Base-by-base conservation (phyloP, 2,888 invertebrate genomes). In the Archaeoteleia sp. region DNA sequence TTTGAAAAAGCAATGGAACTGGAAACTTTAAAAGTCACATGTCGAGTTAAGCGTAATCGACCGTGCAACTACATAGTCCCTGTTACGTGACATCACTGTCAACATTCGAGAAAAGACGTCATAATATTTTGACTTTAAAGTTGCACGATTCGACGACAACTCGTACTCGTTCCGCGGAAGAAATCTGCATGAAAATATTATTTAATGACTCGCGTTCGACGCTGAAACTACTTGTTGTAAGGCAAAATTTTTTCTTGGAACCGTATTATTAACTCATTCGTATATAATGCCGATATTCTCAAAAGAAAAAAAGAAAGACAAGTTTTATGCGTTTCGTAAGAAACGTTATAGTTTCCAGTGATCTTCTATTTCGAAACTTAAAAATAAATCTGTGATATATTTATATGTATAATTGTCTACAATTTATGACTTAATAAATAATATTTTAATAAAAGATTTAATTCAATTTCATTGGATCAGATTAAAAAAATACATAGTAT, bases 1-100 rank as follows among this genome's bases (percentile, higher is more conserved):
- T n/a, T n/a, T n/a, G n/a, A n/a, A n/a, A n/a, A n/a, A n/a, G n/a
- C n/a, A n/a, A n/a, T n/a, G n/a, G n/a, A n/a, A n/a, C n/a, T n/a
- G n/a, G n/a, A n/a, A n/a, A n/a, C n/a, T n/a, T n/a, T n/a, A n/a
- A n/a, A n/a, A n/a, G n/a, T n/a, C n/a, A n/a, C n/a, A n/a, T n/a
- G n/a, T n/a, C n/a, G n/a, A n/a, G n/a, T n/a, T n/a, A n/a, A n/a
- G n/a, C n/a, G n/a, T n/a, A n/a, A n/a, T n/a, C n/a, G n/a, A n/a
- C n/a, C n/a, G n/a, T n/a, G n/a, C n/a, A 40, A 23, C 30, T 39
- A 17, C 10, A 32, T 57, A 46, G 46, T 29, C 43, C 23, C 46
- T 39, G 13, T 37, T 55, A 57, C 57, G 57, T 57, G 57, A 57
- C 57, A 57, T 39, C 57, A 45, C 7, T 57, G 39, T 46, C 46